phyloP scores from a whole-genome alignment of 2,797 vertebrate species.

The Alfaro cultratus region DNA sequence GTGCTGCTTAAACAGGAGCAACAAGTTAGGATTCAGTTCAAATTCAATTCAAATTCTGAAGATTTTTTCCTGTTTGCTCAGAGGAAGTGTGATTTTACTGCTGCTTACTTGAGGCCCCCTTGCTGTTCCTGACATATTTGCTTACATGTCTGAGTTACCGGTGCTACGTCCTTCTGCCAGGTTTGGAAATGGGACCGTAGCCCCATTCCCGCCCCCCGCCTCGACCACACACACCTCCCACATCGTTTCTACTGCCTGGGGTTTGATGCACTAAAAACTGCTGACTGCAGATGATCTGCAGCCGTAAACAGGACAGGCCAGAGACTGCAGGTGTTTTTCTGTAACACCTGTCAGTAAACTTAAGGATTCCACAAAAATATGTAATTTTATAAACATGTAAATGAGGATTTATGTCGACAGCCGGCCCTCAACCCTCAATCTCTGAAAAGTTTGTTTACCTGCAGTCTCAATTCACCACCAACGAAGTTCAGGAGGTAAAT shows the following conservation, averaged over 20 bases:
- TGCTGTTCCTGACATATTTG: neutral
- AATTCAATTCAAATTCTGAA: neutral
- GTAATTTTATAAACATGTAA: neutral
- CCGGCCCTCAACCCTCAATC: neutral
- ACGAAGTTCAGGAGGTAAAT: neutral
- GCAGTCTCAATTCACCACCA: neutral
- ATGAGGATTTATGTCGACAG: neutral
- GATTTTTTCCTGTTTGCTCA: neutral
- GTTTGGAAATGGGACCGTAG: neutral
- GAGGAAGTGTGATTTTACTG: neutral
- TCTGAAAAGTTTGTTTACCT: neutral
- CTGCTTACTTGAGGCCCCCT: neutral
- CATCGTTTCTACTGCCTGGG: neutral
- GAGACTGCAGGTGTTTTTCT: neutral
- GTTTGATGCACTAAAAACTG: neutral
- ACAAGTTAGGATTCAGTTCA: neutral
- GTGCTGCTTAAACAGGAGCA: neutral
- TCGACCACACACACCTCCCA: neutral
- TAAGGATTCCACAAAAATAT: neutral
- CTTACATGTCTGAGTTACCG: neutral
- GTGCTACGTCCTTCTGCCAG: no score
- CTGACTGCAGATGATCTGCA: neutral
- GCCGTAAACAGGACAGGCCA: neutral
- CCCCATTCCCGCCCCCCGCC: neutral
- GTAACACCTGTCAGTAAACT: neutral